A percentile compares a stretch with the other conserved stretches of the same genome.
These are phyloP conservation scores for Pitangus sulphuratus DNA, from an alignment of 2,797 vertebrate genomes.

Conservation along the genomic window DNA sequence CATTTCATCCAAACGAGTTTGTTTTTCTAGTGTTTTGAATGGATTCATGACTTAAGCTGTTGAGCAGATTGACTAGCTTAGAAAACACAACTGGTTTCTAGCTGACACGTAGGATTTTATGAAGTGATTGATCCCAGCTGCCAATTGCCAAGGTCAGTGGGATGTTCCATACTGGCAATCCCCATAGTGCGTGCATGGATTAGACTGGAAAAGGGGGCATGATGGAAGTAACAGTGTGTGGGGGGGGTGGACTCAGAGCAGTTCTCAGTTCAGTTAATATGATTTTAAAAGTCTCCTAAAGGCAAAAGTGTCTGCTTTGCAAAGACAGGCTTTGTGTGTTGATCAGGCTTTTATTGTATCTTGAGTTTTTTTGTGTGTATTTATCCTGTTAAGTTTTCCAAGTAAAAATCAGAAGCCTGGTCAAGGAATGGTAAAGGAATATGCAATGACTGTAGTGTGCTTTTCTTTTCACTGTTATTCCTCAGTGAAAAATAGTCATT, in stretches of 20 bases:
- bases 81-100: constrained; percentile 66
- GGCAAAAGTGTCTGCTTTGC: background rate
- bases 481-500: background rate
- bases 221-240: background rate
- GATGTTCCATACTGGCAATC: constrained; percentile 55
- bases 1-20: constrained; percentile 1
- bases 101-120: constrained; percentile 67
- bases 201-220: background rate
- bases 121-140: constrained; percentile 68
- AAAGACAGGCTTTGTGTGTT: background rate
- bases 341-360: background rate
- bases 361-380: fast-evolving
- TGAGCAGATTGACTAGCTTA: constrained; percentile 71
- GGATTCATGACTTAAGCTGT: constrained; percentile 60
- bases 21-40: constrained; percentile 52
- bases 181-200: background rate
- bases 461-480: background rate
- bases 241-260: background rate
- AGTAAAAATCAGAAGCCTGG: background rate
- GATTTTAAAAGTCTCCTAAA: constrained; percentile 34
- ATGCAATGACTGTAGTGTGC: background rate
- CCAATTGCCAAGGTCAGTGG: constrained; percentile 34
- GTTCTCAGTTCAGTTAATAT: background rate
- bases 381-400: background rate
- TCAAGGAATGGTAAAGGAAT: background rate